Conservation (phyloP, 2,113 vertebrate species). For the Rhineura floridana region DNA sequence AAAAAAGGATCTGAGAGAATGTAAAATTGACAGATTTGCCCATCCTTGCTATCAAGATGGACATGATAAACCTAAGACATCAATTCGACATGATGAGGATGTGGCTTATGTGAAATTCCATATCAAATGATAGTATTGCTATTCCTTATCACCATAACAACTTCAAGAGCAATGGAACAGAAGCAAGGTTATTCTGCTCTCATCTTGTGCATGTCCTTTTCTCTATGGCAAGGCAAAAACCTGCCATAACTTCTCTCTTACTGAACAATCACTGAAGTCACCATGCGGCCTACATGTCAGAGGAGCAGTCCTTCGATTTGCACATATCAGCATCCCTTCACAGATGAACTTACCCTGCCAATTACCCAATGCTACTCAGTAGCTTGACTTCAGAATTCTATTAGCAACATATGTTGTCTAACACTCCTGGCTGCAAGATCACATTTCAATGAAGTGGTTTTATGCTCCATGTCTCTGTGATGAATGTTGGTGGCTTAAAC, state of each 20-base stretch:
- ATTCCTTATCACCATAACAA: neutral
- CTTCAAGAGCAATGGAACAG: neutral
- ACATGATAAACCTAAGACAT: neutral
- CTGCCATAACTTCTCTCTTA: neutral
- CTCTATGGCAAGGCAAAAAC: neutral
- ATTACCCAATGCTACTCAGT: neutral
- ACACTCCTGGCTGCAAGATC: neutral
- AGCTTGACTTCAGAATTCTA: neutral
- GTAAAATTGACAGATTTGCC: too few species aligned
- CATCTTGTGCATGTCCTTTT: neutral
- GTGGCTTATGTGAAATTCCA: neutral
- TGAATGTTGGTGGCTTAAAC: neutral
- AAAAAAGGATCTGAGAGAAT: too few species aligned
- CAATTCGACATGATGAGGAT: neutral
- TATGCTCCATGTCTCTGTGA: neutral
- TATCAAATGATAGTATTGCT: neutral
- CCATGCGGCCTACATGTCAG: neutral
- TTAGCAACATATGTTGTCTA: neutral
- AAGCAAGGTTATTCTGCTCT: too few species aligned
- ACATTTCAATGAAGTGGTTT: neutral
- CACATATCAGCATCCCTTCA: too few species aligned
- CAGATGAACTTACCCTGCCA: neutral
- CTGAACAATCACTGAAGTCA: neutral
- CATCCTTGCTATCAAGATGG: neutral
- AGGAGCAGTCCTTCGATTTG: too few species aligned